A percentile compares a stretch with the other conserved stretches of the same genome.
These are phyloP conservation scores for Hapalemur alaotrensis DNA, from an alignment of 2,797 vertebrate genomes.

Conservation along the genomic window DNA sequence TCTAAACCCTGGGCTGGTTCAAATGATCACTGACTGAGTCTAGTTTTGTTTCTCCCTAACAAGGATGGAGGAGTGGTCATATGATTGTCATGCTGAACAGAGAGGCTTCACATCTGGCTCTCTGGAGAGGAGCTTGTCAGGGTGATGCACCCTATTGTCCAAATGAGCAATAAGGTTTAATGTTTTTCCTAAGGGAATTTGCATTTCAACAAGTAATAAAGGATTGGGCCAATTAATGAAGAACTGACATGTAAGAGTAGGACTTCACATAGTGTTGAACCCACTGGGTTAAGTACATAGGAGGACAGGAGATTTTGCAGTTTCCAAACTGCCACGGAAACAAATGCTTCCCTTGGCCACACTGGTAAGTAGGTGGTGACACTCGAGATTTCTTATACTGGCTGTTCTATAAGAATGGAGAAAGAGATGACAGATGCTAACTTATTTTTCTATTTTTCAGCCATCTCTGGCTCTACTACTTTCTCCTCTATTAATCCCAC, in stretches of 20 bases:
- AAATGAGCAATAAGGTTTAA: background rate
- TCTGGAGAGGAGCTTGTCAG: background rate
- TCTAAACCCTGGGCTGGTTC: background rate
- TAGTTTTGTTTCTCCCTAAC: background rate
- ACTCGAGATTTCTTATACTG: background rate
- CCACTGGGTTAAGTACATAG: background rate
- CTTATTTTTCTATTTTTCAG: background rate
- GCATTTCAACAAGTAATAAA: background rate
- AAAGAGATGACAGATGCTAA: background rate
- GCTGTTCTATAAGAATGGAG: background rate
- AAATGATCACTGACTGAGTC: background rate
- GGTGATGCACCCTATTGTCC: background rate
- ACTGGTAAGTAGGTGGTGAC: background rate
- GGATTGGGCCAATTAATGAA: background rate
- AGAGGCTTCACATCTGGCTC: background rate
- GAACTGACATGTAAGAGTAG: background rate
- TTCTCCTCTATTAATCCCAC: background rate
- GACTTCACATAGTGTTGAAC: background rate
- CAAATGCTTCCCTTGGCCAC: background rate
- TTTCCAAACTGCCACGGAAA: background rate
- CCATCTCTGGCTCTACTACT: background rate
- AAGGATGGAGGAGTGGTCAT: accelerated
- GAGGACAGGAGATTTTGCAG: background rate
- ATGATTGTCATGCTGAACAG: too few relatives aligned
- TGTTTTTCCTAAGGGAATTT: background rate